Base-by-base conservation (phyloP, 2,888 invertebrate species). In the Nectonema munidae region DNA sequence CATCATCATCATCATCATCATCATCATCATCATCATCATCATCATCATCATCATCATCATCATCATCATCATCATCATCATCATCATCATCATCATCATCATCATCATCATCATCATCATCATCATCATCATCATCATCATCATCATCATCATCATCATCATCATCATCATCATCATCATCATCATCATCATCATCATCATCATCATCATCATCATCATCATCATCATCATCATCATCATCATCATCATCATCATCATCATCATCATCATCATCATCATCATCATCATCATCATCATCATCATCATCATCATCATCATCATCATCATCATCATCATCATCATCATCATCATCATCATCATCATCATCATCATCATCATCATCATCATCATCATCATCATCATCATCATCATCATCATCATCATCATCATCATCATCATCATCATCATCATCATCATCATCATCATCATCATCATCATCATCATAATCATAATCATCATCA, bases 1-100 rank as follows among this genome's bases (percentile, higher is more conserved):
- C n/a, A n/a, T 32, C 32, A n/a, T 32, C 32, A n/a, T 32, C n/a
- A n/a, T 32, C 32, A 32, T 32, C 32, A n/a, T 32, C 32, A 32
- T 32, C n/a, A n/a, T 32, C 32, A n/a, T 32, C n/a, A n/a, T 32
- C 32, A n/a, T 32, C n/a, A n/a, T 32, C 32, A n/a, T 32, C n/a
- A n/a, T 32, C 32, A n/a, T 32, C n/a, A n/a, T 32, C 32, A n/a
- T 32, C 32, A 32, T 32, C 32, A n/a, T 32, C 32, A 32, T 32
- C 32, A n/a, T 32, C n/a, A 32, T 32, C 32, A n/a, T 32, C 32
- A 32, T 32, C 32, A 32, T 32, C 32, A 32, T 32, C 32, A 32
- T 32, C 32, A 32, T 32, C 32, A 32, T 32, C 32, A 32, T 32
- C 32, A 32, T 32, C 32, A 32, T 32, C 32, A 32, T 32, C 32